Evolutionary conservation across 1,140 invertebrate species (phyloP).

Genomic region (Brevipalpus yothersi): DNA sequence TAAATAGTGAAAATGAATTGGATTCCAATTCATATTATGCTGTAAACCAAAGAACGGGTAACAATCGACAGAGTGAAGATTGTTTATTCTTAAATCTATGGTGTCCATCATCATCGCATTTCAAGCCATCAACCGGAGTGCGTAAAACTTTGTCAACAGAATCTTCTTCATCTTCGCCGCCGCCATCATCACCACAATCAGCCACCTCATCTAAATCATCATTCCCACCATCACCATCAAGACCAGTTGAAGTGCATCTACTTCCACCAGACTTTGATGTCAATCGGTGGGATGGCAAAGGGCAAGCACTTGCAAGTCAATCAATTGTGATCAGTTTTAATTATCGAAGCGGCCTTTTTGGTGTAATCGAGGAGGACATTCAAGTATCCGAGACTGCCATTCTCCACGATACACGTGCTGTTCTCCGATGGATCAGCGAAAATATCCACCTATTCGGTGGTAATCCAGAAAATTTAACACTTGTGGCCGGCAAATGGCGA

Average conservation of each 20-base stretch:
- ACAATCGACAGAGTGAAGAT: background rate
- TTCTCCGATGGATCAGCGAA: slow-evolving; percentile 28
- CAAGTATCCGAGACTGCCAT: background rate
- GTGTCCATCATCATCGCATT: background rate
- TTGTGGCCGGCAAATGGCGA: slow-evolving; percentile 19
- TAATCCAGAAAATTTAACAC: slow-evolving; percentile 32
- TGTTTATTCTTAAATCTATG: slow-evolving; percentile 19
- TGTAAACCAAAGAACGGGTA: background rate
- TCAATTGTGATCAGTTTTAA: slow-evolving; percentile 41
- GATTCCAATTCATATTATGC: too few relatives aligned
- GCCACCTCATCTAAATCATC: background rate
- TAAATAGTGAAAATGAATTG: background rate
- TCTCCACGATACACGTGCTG: background rate
- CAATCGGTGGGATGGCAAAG: slow-evolving; percentile 27
- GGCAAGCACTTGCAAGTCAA: slow-evolving; percentile 33
- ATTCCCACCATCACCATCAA: background rate
- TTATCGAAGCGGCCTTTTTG: slow-evolving; percentile 38
- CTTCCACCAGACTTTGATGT: background rate
- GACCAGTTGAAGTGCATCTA: background rate
- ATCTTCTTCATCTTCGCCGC: too few relatives aligned
- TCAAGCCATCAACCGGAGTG: too few relatives aligned
- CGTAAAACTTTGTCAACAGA: too few relatives aligned
- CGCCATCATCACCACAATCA: too few relatives aligned
- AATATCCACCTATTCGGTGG: slow-evolving; percentile 56
- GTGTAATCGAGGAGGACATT: slow-evolving; percentile 31